Conservation (phyloP, 2,113 vertebrate genomes). For the Bombycilla garrulus region DNA sequence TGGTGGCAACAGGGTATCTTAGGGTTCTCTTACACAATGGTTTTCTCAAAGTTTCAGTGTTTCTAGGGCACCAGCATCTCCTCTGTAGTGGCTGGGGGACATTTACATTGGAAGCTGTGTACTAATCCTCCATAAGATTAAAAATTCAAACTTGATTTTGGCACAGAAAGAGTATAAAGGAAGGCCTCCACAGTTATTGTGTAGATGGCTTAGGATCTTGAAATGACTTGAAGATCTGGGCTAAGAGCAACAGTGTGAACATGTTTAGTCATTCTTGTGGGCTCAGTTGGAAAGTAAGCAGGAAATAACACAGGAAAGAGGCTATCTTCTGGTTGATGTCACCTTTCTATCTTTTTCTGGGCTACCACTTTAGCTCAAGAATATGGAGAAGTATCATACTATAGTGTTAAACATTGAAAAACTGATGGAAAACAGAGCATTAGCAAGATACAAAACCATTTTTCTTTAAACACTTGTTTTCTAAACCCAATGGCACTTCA, state of each 20-base stretch:
- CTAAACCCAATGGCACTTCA: background rate
- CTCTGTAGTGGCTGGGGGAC: background rate
- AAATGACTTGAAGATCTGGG: background rate
- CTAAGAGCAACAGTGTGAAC: background rate
- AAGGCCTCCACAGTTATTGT: background rate
- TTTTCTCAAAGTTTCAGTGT: background rate
- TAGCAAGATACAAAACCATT: background rate
- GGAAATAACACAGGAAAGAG: background rate
- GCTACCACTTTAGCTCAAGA: background rate
- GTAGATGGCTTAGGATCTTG: background rate
- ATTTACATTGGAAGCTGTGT: background rate
- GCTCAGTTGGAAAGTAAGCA: background rate
- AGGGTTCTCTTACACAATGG: background rate
- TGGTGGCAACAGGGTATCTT: background rate
- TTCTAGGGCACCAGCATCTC: background rate
- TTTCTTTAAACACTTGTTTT: background rate
- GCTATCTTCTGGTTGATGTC: background rate
- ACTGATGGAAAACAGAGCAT: background rate
- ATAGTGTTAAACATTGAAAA: background rate
- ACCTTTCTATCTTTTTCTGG: background rate
- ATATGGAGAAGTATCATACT: background rate
- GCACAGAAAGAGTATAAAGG: background rate
- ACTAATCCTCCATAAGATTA: background rate
- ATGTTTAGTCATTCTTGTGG: background rate
- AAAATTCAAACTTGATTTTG: background rate